Base-by-base conservation (phyloP, 2,888 invertebrate species). In the Sinhomidia bicolor region DNA sequence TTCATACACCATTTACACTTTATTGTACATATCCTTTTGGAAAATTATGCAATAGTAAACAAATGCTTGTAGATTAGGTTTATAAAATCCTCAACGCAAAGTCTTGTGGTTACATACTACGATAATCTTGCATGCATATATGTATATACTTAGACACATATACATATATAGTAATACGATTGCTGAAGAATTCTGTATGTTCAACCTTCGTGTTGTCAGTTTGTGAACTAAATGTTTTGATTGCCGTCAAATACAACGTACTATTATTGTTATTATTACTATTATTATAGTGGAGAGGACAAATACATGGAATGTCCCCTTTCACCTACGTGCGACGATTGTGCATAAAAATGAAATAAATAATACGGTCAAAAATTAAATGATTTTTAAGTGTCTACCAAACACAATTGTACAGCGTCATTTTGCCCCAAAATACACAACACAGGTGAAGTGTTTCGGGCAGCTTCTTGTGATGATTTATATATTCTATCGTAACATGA, bases 281-380 rank as follows among this genome's bases (percentile, higher is more conserved):
- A 65, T 68, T 17, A 68, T 68, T 68, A 68, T 41, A 68, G 3
- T 2, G 68, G 41, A 47, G 26, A 74, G 74, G 74, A 74, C 76
- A 51, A 26, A 20, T 1, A 41, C 32, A 20, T 76, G 80, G 54
- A 54, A 68, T 82, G 62, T 82, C 36, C 41, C 87, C 81, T 57
- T 82, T 87, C 81, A 76, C 87, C 62, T 76, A 20, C 60, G 17
- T 65, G 54, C 54, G 76, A n/a, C 4, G n/a, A n/a, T n/a, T n/a
- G n/a, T n/a, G n/a, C n/a, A n/a, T 51, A 9, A n/a, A 10, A 2
- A 76, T 9, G 54, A 6, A 29, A 51, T 17, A 51, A n/a, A 51
- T 51, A 54, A 51, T 51, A 7, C 10, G n/a, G 17, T 14, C 12
- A n/a, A 74, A 74, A 74, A 44, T 44, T 76, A 51, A 51, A 26